phyloP scores from a whole-genome alignment of 2,113 vertebrate genomes.

The Tachysurus vachellii region DNA sequence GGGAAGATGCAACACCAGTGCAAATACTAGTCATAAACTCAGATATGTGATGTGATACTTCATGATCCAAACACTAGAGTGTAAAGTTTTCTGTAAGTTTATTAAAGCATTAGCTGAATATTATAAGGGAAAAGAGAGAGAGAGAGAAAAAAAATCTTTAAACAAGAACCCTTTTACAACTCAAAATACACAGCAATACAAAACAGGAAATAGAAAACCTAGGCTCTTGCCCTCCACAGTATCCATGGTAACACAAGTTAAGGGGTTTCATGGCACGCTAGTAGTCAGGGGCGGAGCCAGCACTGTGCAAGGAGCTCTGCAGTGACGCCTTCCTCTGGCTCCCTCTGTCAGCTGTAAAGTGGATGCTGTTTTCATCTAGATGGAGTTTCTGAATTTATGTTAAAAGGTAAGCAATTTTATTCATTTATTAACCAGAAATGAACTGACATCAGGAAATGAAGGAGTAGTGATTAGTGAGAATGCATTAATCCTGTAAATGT shows the following conservation, averaged over 20 bases:
- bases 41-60: background rate
- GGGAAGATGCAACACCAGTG: background rate
- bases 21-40: background rate
- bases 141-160: background rate
- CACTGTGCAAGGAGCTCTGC: conserved; percentile 2
- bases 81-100: conserved; percentile 47
- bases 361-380: background rate
- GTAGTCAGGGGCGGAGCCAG: background rate
- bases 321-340: conserved; percentile 18
- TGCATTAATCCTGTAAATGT: background rate
- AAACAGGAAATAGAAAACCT: conserved; percentile 53
- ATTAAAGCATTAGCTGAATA: conserved; percentile 47
- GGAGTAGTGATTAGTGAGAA: background rate
- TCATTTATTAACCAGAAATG: background rate
- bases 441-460: background rate
- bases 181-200: conserved; percentile 49
- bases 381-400: background rate
- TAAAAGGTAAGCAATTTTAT: too few species aligned
- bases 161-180: conserved; percentile 45
- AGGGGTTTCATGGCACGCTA: background rate
- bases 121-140: conserved; percentile 23
- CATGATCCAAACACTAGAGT: background rate
- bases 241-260: conserved; percentile 36
- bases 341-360: conserved; percentile 34
- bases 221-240: conserved; percentile 27